Base-by-base conservation (phyloP, 2,797 vertebrate genomes). In the Anguilla obscura region DNA sequence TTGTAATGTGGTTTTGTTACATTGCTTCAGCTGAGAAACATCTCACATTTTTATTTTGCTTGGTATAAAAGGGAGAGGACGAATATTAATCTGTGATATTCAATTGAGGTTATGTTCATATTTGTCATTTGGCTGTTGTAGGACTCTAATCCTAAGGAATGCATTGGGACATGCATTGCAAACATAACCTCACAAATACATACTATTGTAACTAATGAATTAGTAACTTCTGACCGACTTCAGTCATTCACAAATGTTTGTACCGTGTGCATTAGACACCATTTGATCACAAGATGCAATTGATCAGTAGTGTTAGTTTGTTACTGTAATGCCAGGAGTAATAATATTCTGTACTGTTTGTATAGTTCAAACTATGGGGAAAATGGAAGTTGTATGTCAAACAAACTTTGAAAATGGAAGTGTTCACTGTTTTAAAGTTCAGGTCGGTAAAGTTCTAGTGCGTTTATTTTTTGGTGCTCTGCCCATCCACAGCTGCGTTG, bases 321-420 rank as follows among this genome's bases (percentile, higher is more conserved):
- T 76, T 76, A 40, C 74, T 36, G 74, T 76, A 76, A 36, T 76
- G 74, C 74, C 74, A 76, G 33, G 18, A 36, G 16, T 76, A 76
- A 76, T 76, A 76, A 40, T 40, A 76, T 40, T 40, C 14, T 40
- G 36, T 76, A 76, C 14, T 76, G 30, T 76, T 76, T 21, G 33
- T 76, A 21, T 76, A 36, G 69, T 74, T 74, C 30, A 33, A 27
- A 33, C 27, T 36, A 76, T 21, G 33, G 30, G 14, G 16, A 40
- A 76, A 40, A 76, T 76, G 74, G 30, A 76, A 18, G 7, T 76
- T 40, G 3, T 36, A 4, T 71, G 14, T 36, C 74, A 16, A 76
- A 40, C 74, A 76, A 71, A 27, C 30, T 33, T 33, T 74, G 30
- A 33, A 74, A 30, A 9, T 33, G 8, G 40, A 45, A 45, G 30